Percentiles rank a stretch among this genome's conserved stretches.
These are phyloP conservation scores for Chaetogeoica ovagalla DNA, from an alignment of 2,888 invertebrate genomes.

Conservation along the genomic window DNA sequence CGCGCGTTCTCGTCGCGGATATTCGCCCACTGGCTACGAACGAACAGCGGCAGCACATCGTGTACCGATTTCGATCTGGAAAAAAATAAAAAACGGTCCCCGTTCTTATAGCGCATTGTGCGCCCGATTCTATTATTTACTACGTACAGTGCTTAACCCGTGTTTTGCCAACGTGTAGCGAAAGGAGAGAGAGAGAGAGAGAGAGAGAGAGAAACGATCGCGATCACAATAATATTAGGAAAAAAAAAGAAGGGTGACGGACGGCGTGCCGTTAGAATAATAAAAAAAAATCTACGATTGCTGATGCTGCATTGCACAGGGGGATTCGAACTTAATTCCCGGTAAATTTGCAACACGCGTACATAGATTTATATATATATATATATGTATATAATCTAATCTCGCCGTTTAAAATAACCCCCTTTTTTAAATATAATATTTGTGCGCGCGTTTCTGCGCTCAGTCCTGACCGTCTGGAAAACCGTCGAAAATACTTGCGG, in stretches of 20 bases:
- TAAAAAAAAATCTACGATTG: too few species aligned
- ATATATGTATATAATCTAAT: neutral
- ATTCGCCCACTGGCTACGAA: too few species aligned
- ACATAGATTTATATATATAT: too few species aligned
- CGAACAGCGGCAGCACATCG: too few species aligned
- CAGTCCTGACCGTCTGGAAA: too few species aligned
- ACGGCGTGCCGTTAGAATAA: too few species aligned
- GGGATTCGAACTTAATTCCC: constrained; percentile 46
- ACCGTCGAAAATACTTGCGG: too few species aligned
- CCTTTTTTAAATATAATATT: too few species aligned
- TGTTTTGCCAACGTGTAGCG: constrained; percentile 39
- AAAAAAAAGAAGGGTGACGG: neutral
- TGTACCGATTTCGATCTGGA: constrained; percentile 43
- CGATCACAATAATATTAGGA: constrained; percentile 27
- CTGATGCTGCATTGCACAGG: neutral
- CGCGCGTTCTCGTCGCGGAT: too few species aligned
- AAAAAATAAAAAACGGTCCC: constrained; percentile 22
- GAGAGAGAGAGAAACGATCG: constrained; percentile 2
- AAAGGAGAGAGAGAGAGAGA: neutral
- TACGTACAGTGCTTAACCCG: constrained; percentile 11
- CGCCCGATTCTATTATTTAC: constrained; percentile 32
- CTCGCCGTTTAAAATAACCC: neutral
- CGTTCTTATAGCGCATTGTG: neutral
- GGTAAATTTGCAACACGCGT: constrained; percentile 52
- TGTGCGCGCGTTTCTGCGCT: too few species aligned